Conservation (phyloP, 2,888 invertebrate genomes). For the Epirrita christyi region DNA sequence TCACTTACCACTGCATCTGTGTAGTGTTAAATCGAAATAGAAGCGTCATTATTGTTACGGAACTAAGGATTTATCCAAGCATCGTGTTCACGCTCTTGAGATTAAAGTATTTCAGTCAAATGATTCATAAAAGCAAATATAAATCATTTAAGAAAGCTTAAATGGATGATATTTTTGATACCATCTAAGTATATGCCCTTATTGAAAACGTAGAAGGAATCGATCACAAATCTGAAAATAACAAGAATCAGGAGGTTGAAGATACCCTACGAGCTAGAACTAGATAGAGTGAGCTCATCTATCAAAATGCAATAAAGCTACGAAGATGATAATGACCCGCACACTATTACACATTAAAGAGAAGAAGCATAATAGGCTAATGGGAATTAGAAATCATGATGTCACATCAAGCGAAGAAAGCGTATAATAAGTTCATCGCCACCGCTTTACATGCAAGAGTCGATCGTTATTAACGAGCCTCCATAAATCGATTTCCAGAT, state of each 20-base stretch:
- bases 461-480: constrained; percentile 42
- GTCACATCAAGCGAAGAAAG: constrained; percentile 63
- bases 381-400: constrained; percentile 37
- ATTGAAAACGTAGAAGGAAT: too few species aligned
- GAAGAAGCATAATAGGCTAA: constrained; percentile 1
- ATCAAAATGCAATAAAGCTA: too few species aligned
- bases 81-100: constrained; percentile 20
- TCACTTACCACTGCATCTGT: constrained; percentile 57
- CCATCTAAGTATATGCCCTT: too few species aligned
- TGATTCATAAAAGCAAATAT: too few species aligned
- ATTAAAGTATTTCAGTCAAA: not conserved
- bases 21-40: constrained; percentile 50
- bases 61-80: constrained; percentile 37
- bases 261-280: too few species aligned
- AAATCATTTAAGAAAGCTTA: not conserved
- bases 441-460: constrained; percentile 43
- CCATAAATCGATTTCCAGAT: constrained; percentile 40
- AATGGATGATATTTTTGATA: not conserved
- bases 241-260: too few species aligned
- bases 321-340: not conserved
- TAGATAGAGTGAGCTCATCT: too few species aligned
- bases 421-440: constrained; percentile 47
- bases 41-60: constrained; percentile 40
- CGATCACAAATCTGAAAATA: too few species aligned
- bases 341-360: not conserved